Evolutionary conservation across 2,888 invertebrate species (phyloP), one percentile per base, ranked within the genome.

Genomic region (Brachycybe producta): DNA sequence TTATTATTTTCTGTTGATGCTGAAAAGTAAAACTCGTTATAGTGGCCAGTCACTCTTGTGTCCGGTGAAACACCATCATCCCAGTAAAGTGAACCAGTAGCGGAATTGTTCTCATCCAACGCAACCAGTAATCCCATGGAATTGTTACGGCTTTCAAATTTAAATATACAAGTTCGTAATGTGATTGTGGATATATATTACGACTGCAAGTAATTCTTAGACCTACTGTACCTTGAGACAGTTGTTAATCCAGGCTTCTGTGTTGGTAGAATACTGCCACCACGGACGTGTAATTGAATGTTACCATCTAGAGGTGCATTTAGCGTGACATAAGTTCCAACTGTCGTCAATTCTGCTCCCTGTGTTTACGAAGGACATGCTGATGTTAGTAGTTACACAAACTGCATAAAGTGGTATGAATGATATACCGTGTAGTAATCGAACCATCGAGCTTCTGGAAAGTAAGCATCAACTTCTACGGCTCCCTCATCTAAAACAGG

Each of bases 401-500:
- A 32, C 11, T 32, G 32, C n/a, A 11, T n/a, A n/a, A 32, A 11
- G 11, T n/a, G 11, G 11, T 13, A 38, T 17, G 8, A 7, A 21
- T 13, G 17, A 34, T 30, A 2, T 32, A 44, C 44, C 44, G 44
- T 56, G 51, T 61, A 59, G 53, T 61, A 63, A 46, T 61, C 60
- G 54, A 58, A 64, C 62, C 61, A 64, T 13, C 54, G 45, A 17
- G 59, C 60, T 19, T 55, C 52, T 3, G 64, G 64, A 54, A 63
- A 61, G 53, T 63, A 58, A 44, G 60, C 58, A 61, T 61, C 55
- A 57, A 64, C 65, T 60, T 52, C 59, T 58, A 28, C 59, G 5
- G 44, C 49, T 5, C 54, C 57, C 49, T 53, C 54, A 21, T 54
- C 42, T 5, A 61, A 30, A 5, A 60, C 57, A 2, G 61, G 61